Evolutionary conservation across 2,888 invertebrate species (phyloP), one percentile per base, ranked within the genome.

Genomic region (Tetramorium bicarinatum): DNA sequence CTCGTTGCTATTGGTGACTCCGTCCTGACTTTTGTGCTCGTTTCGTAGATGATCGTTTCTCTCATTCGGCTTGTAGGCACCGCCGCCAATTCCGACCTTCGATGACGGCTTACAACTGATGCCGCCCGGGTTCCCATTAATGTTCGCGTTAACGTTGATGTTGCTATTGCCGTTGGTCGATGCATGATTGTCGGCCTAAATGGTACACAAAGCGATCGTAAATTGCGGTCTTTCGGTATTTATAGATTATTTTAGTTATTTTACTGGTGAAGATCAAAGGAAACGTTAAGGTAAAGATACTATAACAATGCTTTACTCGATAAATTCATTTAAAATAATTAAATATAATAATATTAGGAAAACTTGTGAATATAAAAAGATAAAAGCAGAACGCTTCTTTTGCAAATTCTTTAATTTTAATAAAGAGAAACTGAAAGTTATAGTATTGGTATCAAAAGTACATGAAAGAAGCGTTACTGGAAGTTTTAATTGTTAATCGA

Each of bases 121-220:
- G 61, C 89, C 82, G 77, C 87, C 88, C 56, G 80, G 18, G 62
- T 88, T 90, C 11, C 91, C 91, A 79, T 92, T 92, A 88, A 92
- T 82, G 69, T 87, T 91, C 72, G 88, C 89, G 84, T 90, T 92
- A 69, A 86, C 87, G 85, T 91, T 92, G 74, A 91, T 88, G 85
- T 93, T 93, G 38, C 85, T 88, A 84, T 93, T 92, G 34, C 89
- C 91, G 76, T 92, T 93, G 49, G 83, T 84, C 82, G 90, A 87
- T 54, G 87, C 85, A 66, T 88, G 91, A 87, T 91, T 92, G 80
- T 93, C 92, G 49, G 87, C 89, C 92, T 93, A 96, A 77, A 76
- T 11, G 62, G 34, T 18, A 18, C 59, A 72, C 56, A 72, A 80
- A 80, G 44, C 56, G 34, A 79, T 79, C 44, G 11, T 79, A 34